Evolutionary conservation across 2,888 invertebrate genomes (phyloP).

Genomic region (Leptothorax acervorum): DNA sequence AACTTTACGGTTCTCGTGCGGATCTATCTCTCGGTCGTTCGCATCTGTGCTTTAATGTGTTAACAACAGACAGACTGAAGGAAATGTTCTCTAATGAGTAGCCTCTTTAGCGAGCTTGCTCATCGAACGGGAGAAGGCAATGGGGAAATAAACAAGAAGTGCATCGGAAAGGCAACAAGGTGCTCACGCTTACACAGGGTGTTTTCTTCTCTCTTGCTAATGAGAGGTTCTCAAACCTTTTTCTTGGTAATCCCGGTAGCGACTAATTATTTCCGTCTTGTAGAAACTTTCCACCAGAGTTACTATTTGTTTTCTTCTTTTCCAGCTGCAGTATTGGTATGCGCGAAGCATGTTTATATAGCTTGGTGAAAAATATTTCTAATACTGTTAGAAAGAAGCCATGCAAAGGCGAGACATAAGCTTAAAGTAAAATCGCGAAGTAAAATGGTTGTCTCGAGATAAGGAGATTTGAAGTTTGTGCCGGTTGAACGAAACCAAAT

Average conservation of each 20-base stretch:
- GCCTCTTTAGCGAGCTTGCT: constrained; percentile 1
- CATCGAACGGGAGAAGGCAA: constrained; percentile 21
- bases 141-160: constrained; percentile 26
- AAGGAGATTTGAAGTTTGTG: not conserved
- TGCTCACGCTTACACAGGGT: constrained; percentile 36
- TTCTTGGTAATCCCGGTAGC: constrained; percentile 5
- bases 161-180: constrained; percentile 49
- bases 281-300: constrained; percentile 30
- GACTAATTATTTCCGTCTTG: constrained; percentile 65
- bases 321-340: not conserved
- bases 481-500: not conserved
- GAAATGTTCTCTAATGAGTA: constrained; percentile 61
- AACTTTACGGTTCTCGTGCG: not conserved
- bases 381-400: not conserved
- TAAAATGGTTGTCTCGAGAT: not conserved
- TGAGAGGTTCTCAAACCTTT: constrained; percentile 60
- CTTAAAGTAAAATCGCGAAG: not conserved
- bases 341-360: not conserved
- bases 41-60: not conserved
- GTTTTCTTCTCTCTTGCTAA: constrained; percentile 53
- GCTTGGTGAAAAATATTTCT: constrained; percentile 26
- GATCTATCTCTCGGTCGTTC: constrained; percentile 39
- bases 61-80: constrained; percentile 41
- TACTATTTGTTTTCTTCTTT: constrained; percentile 55
- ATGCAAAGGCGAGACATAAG: not conserved